Conservation (phyloP, 2,113 vertebrate genomes). For the Cisticola juncidis region DNA sequence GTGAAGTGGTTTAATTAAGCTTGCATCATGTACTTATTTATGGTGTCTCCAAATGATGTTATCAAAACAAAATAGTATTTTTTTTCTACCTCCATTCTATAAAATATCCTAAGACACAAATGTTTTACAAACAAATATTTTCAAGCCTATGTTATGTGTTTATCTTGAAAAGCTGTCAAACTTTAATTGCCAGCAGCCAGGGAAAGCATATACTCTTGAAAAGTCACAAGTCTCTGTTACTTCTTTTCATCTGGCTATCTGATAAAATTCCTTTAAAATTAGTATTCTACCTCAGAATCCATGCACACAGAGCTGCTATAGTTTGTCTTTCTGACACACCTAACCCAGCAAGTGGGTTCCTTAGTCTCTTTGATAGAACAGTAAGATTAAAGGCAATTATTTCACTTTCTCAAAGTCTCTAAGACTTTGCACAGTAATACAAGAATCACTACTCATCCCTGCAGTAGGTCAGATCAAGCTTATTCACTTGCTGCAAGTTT, state of each 20-base stretch:
- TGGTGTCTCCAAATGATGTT: neutral
- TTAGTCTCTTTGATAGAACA: constrained; percentile 9
- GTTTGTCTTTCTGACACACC: constrained; percentile 54
- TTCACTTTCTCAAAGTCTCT: neutral
- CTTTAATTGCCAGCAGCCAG: neutral
- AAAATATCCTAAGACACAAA: neutral
- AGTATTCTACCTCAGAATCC: constrained; percentile 33
- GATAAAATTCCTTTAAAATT: constrained; percentile 54
- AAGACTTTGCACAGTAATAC: neutral
- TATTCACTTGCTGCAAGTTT: neutral
- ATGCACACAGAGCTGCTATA: neutral
- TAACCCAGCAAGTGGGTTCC: constrained; percentile 19
- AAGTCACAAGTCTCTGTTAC: constrained; percentile 42
- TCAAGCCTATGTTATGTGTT: neutral
- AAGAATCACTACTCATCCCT: neutral
- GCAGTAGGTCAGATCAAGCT: neutral
- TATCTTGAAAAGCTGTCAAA: neutral
- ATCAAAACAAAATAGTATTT: neutral
- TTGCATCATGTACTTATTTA: neutral
- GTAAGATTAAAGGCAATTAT: constrained; percentile 37
- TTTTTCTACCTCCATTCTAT: neutral
- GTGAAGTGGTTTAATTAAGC: constrained; percentile 35
- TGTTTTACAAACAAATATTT: neutral
- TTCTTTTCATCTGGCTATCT: constrained; percentile 55
- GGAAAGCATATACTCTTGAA: constrained; percentile 31